Evolutionary conservation across 2,797 vertebrate species (phyloP).

Genomic region (Ibycter americanus): DNA sequence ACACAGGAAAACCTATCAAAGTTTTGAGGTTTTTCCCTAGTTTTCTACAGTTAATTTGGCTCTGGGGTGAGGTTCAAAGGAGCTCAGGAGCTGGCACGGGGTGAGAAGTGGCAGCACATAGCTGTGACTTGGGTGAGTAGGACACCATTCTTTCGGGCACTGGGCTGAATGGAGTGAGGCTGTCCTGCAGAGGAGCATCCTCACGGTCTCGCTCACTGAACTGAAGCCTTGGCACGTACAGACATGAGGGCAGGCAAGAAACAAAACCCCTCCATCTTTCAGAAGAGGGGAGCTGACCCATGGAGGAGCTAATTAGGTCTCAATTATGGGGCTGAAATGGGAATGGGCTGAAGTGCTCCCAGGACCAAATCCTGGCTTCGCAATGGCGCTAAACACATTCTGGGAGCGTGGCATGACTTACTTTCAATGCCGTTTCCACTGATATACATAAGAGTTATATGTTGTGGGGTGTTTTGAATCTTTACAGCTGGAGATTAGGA

Average conservation of each 20-base stretch:
- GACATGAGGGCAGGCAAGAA: not conserved
- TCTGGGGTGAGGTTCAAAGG: not conserved
- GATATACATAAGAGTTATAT: not conserved
- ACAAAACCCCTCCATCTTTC: not conserved
- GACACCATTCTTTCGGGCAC: not conserved
- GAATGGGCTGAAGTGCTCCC: not conserved
- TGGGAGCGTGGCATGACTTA: not conserved
- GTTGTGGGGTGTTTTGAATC: not conserved
- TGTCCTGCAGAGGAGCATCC: not conserved
- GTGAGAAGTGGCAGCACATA: not conserved
- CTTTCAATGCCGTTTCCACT: not conserved
- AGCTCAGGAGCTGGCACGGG: fast-evolving
- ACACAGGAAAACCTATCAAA: not conserved
- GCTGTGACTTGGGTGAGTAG: not conserved
- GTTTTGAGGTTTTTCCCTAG: not conserved
- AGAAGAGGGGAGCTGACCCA: not conserved
- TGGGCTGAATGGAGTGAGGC: not conserved
- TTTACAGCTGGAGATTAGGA: constrained; percentile 13
- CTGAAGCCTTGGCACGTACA: not conserved
- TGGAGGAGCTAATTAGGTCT: not conserved
- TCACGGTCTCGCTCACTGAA: fast-evolving
- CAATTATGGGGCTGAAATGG: not conserved
- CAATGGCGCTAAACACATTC: not conserved
- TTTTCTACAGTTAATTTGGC: not conserved
- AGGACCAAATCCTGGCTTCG: not conserved